A percentile compares a stretch with the other conserved stretches of the same genome.
Evolutionary conservation across 2,113 vertebrate genomes (phyloP).

Genomic region (Regulus satrapa): DNA sequence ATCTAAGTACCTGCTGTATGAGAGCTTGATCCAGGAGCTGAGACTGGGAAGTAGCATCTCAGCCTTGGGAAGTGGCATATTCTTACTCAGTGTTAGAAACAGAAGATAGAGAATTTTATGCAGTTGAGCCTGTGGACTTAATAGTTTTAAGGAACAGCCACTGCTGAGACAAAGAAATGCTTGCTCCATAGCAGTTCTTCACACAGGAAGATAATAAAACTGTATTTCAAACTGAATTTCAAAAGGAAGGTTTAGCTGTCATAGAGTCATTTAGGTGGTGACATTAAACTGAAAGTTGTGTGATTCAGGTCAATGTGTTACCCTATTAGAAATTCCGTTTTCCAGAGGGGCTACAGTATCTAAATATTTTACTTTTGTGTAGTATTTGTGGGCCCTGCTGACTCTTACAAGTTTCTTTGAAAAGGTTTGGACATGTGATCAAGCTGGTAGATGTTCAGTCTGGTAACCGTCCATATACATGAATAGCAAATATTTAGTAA

Average conservation of each 20-base stretch:
- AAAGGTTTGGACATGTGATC: background rate
- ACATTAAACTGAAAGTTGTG: background rate
- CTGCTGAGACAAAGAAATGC: background rate
- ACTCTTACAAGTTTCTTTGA: background rate
- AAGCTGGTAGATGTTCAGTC: background rate
- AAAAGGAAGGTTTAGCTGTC: background rate
- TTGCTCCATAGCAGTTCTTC: background rate
- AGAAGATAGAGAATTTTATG: background rate
- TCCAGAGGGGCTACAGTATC: background rate
- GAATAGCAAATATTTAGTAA: background rate
- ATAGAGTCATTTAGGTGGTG: background rate
- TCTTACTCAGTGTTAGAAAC: background rate
- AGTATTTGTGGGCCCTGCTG: background rate
- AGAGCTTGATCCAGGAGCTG: background rate
- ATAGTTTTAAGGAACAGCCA: background rate
- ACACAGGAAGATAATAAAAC: background rate
- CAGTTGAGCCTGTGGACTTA: background rate
- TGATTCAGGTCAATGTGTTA: background rate
- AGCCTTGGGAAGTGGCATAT: background rate
- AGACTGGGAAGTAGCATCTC: background rate
- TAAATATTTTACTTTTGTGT: background rate
- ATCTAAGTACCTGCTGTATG: fast-evolving
- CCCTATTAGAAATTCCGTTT: background rate
- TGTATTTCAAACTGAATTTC: background rate
- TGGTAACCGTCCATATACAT: background rate